phyloP scores from a whole-genome alignment of 2,797 vertebrate genomes.

The Pseudotriccus pelzelni region DNA sequence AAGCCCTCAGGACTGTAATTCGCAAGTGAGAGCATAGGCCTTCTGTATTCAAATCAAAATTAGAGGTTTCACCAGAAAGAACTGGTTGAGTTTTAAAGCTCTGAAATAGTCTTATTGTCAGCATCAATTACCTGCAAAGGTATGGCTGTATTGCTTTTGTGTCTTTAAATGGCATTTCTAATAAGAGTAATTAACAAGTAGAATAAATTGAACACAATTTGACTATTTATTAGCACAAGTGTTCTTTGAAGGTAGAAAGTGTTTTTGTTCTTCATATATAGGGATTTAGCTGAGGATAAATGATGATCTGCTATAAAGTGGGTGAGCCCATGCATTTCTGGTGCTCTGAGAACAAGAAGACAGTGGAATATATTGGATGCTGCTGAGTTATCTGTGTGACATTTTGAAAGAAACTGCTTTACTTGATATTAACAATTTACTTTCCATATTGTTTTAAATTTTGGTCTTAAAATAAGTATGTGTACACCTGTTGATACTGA shows the following conservation, averaged over 20 bases:
- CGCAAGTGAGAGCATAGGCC: neutral
- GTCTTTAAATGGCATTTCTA: neutral
- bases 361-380: neutral
- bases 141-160: neutral
- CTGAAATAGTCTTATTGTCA: neutral
- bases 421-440: neutral
- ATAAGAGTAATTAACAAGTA: neutral
- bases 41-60: neutral
- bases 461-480: neutral
- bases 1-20: neutral
- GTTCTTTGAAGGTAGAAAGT: neutral
- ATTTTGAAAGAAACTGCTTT: neutral
- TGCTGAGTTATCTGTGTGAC: neutral
- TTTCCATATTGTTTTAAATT: neutral
- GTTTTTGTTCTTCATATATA: neutral
- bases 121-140: neutral
- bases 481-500: neutral
- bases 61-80: neutral
- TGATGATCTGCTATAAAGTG: neutral
- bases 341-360: neutral
- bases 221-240: neutral
- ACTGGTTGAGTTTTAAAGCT: neutral
- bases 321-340: neutral
- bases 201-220: neutral
- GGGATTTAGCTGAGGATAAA: neutral